phyloP scores from a whole-genome alignment of 1,140 invertebrate genomes.

The Drosophila erecta region DNA sequence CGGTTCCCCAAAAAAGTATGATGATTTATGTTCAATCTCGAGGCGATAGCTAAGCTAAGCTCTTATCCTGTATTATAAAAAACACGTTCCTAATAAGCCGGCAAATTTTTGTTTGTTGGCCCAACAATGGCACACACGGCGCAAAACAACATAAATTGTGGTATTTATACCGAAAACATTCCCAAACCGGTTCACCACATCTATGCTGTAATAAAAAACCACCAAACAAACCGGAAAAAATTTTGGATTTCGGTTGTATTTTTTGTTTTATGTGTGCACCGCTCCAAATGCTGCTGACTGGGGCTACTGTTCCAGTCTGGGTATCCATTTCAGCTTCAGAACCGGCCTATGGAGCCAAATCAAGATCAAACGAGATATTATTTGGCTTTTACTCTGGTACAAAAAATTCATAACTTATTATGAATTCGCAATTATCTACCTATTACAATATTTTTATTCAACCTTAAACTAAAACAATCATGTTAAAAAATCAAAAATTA shows the following conservation, averaged over 20 bases:
- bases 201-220: constrained; percentile 70
- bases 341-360: constrained; percentile 38
- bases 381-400: constrained; percentile 27
- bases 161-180: constrained; percentile 50
- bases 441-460: no score
- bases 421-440: no score
- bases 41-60: constrained; percentile 23
- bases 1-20: constrained; percentile 18
- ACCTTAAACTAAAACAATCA: no score
- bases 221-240: constrained; percentile 75
- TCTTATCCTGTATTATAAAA: constrained; percentile 46
- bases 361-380: constrained; percentile 54
- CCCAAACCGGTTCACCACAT: constrained; percentile 54
- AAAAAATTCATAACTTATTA: constrained; percentile 1
- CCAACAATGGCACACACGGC: constrained; percentile 38
- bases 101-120: constrained; percentile 62
- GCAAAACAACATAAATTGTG: constrained; percentile 65
- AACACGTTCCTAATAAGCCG: constrained; percentile 56
- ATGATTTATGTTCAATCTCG: constrained; percentile 20
- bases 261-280: constrained; percentile 24
- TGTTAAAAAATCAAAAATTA: no score
- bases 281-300: constrained; percentile 40
- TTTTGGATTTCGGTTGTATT: constrained; percentile 18
- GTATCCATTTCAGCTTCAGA: constrained; percentile 18
- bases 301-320: constrained; percentile 44